Base-by-base conservation (phyloP, 2,797 vertebrate species). In the Coranthus polyacanthus region DNA sequence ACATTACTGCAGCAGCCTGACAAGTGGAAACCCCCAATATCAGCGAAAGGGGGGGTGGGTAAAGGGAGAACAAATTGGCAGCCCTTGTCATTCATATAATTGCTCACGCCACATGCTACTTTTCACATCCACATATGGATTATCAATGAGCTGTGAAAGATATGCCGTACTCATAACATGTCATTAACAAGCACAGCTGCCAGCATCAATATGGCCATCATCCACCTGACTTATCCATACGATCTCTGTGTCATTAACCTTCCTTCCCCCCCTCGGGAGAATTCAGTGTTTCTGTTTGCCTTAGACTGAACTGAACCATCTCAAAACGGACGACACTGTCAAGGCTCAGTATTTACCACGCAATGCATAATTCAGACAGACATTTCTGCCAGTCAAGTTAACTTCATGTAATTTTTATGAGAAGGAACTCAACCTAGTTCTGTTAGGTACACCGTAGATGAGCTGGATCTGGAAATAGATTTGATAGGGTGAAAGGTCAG, bases 291-390 rank as follows among this genome's bases (percentile, higher is more conserved):
- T 61, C 41, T 53, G 26, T 68, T 49, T 16, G 50, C 45, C 36
- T 78, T 54, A 50, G 56, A 71, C 51, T 73, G 44, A 78, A 71
- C 57, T 37, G 66, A 82, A 74, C 62, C 20, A 11, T 72, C 60
- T 79, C 22, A 37, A 42, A 44, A 47, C 44, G 46, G 50, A 70
- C 46, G 24, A 36, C 55, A 24, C 59, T 11, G 66, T 58, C 49
- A 8, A 41, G 72, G 70, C 81, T 86, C 71, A 78, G 73, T 86
- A 76, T 92, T 91, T 89, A 89, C 68, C 45, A 54, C 45, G 58
- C 71, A 7, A 68, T 92, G 79, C 80, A 93, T 92, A 84, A 91
- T 92, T 89, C 80, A 92, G 12, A 24, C 26, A 24, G 51, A 62
- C 51, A 83, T 90, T 85, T 84, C 74, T 89, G 69, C 70, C 84